Evolutionary conservation across 2,113 vertebrate species (phyloP), one percentile per base, ranked within the genome.

Genomic region (Ardeotis arabs): DNA sequence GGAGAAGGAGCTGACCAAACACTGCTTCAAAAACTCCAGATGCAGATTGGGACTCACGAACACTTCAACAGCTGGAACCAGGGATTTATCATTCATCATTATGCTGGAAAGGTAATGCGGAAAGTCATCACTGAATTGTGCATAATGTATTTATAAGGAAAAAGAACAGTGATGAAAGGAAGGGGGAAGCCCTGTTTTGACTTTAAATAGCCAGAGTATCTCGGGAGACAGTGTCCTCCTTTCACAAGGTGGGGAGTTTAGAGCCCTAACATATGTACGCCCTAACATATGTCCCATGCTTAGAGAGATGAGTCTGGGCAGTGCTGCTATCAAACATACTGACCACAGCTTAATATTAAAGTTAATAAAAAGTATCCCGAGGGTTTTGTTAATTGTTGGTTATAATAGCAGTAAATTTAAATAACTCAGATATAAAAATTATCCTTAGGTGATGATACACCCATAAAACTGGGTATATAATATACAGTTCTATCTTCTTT

Each of bases 31-130:
- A 99, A 99, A 72, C 99, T 99, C 52, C 97, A 99, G 92, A 98
- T 99, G 98, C 98, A 99, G 97, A 99, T 99, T 90, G 99, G 99
- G 95, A 99, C 98, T n/a, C 99, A 99, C 0, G 99, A 99, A 64
- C 99, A 99, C 97, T 99, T 99, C 98, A 99, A 99, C 98, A 99
- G 99, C 98, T 99, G 99, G 99, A 99, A 99, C 96, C 99, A 99
- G 91, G 99, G 99, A 73, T 99, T 99, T 97, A 99, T 99, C 92
- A 99, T 99, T 69, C 99, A 99, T 97, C 99, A 99, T 96, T 99
- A 99, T 2, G 99, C 99, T 22, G 99, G 99, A 67, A 99, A 99
- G 99, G 99, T 99, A 95, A 66, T 0, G 7, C 52, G 41, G 17
- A 62, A 78, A 78, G 23, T 35, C 5, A 2, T 45, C 64, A 7